Evolutionary conservation across 37 sponge, comb jelly and placozoan genomes (phyloP).

Genomic region (Theonella swinhoei): DNA sequence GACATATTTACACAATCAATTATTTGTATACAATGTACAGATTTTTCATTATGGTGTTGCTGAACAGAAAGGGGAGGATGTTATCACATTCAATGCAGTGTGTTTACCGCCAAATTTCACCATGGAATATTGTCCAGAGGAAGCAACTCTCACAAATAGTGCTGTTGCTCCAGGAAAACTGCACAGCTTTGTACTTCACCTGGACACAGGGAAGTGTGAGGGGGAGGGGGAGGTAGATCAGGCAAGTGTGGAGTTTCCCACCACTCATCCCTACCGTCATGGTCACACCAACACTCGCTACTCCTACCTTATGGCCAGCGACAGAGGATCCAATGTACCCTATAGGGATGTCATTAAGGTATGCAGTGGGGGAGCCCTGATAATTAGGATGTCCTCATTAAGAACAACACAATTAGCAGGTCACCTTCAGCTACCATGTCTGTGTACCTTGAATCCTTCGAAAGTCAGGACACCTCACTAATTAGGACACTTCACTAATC

Average conservation of each 20-base stretch:
- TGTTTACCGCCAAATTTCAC: slow-evolving; percentile 80
- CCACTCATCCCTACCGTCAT: slow-evolving; percentile 78
- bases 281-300: slow-evolving; percentile 55
- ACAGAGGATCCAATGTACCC: slow-evolving; percentile 76
- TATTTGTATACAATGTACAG: slow-evolving; percentile 22
- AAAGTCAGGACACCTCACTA: too few relatives aligned
- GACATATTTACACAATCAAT: not conserved
- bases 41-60: slow-evolving; percentile 81
- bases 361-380: not conserved
- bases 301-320: slow-evolving; percentile 93
- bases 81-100: slow-evolving; percentile 74
- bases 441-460: too few relatives aligned
- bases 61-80: slow-evolving; percentile 51
- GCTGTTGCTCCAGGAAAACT: slow-evolving; percentile 76
- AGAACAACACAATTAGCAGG: not conserved
- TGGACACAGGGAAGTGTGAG: slow-evolving; percentile 44
- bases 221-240: slow-evolving; percentile 40
- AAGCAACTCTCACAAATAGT: slow-evolving; percentile 63
- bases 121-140: slow-evolving; percentile 65
- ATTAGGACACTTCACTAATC: too few relatives aligned
- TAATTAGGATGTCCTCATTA: not conserved
- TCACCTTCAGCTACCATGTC: too few relatives aligned
- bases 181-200: slow-evolving; percentile 57
- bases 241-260: slow-evolving; percentile 86
- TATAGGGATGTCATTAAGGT: slow-evolving; percentile 95